phyloP scores from a whole-genome alignment of 2,888 invertebrate genomes.

The Plagiodera versicolora region DNA sequence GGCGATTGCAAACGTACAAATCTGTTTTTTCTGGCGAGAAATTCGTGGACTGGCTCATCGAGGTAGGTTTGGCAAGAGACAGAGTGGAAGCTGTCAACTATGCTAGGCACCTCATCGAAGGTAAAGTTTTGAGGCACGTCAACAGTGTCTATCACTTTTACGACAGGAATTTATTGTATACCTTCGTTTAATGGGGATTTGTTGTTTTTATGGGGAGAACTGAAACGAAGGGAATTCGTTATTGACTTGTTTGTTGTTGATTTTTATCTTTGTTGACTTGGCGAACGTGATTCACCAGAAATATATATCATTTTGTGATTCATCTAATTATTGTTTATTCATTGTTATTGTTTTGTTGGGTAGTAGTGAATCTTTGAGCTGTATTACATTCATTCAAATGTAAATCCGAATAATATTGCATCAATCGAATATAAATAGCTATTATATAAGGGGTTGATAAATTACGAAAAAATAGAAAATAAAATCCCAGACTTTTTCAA shows the following conservation, averaged over 20 bases:
- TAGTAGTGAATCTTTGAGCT: too few species aligned
- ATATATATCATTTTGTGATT: too few species aligned
- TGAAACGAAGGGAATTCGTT: not conserved
- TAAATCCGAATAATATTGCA: too few species aligned
- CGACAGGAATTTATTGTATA: conserved; percentile 80
- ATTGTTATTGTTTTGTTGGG: too few species aligned
- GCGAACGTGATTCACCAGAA: too few species aligned
- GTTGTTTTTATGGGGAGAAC: not conserved
- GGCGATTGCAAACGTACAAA: conserved; percentile 77
- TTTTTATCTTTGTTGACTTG: not conserved
- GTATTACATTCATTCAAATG: too few species aligned
- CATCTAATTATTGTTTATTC: too few species aligned
- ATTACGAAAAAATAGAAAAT: too few species aligned
- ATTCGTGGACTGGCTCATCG: conserved; percentile 84
- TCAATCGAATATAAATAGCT: too few species aligned
- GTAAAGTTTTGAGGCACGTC: conserved; percentile 82
- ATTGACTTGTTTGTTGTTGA: not conserved
- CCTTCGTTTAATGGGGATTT: conserved; percentile 57
- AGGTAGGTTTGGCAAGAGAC: conserved; percentile 78
- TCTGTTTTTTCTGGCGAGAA: conserved; percentile 82
- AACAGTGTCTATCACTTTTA: conserved; percentile 83
- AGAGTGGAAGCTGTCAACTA: conserved; percentile 79
- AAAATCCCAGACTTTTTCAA: too few species aligned
- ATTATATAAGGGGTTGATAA: too few species aligned
- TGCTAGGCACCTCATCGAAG: conserved; percentile 80